A percentile compares a stretch with the other conserved stretches of the same genome.
phyloP scores from a whole-genome alignment of 1,140 invertebrate genomes.

The Coboldia fuscipes region DNA sequence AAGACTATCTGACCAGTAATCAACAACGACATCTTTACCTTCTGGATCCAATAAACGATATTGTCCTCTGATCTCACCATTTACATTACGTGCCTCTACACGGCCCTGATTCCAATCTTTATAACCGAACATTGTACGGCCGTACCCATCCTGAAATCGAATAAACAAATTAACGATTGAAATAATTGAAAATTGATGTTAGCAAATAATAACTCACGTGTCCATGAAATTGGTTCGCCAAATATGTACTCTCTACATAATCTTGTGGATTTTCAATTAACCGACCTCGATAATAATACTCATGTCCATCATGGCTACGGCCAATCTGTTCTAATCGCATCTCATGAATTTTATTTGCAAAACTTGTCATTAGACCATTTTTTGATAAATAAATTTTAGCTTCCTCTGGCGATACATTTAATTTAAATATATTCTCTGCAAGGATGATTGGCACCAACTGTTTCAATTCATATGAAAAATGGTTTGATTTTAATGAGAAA shows the following conservation, averaged over 20 bases:
- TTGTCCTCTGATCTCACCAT: constrained; percentile 2
- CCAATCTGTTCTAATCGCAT: constrained; percentile 22
- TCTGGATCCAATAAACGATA: constrained; percentile 1
- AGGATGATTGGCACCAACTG: background rate
- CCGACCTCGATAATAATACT: constrained; percentile 24
- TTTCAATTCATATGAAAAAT: no score
- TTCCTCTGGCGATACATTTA: constrained; percentile 28
- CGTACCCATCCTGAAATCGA: constrained; percentile 27
- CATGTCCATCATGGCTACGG: constrained; percentile 23
- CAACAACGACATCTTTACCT: constrained; percentile 8
- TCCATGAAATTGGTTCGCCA: constrained; percentile 31
- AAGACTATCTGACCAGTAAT: constrained; percentile 31
- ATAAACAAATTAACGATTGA: no score
- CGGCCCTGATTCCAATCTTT: constrained; percentile 30
- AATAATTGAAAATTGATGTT: no score
- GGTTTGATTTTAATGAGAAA: no score
- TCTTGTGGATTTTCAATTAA: constrained; percentile 27
- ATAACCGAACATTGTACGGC: constrained; percentile 30
- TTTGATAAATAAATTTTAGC: constrained; percentile 24
- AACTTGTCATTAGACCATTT: constrained; percentile 9
- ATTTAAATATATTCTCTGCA: background rate
- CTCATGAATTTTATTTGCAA: constrained; percentile 25
- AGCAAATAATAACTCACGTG: no score
- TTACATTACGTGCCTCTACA: constrained; percentile 8
- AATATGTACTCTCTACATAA: constrained; percentile 33